Base-by-base conservation (phyloP, 2,888 invertebrate genomes). In the Alcis repandata region DNA sequence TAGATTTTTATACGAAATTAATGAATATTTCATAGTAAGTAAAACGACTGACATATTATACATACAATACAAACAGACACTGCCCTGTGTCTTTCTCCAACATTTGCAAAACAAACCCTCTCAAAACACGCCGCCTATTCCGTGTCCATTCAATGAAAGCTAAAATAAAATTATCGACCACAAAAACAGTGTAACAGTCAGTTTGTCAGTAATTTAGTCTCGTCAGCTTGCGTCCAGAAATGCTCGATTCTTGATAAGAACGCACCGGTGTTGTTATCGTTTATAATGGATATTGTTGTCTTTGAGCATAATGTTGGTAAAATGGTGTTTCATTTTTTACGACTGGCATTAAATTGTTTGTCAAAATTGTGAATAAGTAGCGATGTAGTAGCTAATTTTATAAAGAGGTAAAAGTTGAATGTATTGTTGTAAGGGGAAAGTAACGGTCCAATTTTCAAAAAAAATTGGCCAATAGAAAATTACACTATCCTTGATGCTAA, bases 201-300 rank as follows among this genome's bases (percentile, higher is more conserved):
- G 32, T 48, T 52, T 45, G 41, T 53, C 33, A 17, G 15, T 49
- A 27, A 58, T 59, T 43, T 41, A 8, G 40, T 10, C 11, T 15
- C 40, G 48, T 40, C 58, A 58, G 58, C 58, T 48, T 58, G 58
- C 48, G 48, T 17, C 8, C 38, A 9, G 48, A 27, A 36, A 58
- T 38, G 36, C 17, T 38, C 36, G 58, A 58, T 46, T 27, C 22
- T 10, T 46, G 58, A 58, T 40, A 49, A 43, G 17, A 10, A 40
- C 4, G 17, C 60, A 61, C 60, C 60, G 54, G 54, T 17, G 20
- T 9, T n/a, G 36, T 17, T 43, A 20, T 43, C 19, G 19, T 4
- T 19, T n/a, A 43, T 43, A 43, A 11, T 19, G 19, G 19, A 43
- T 3, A 20, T 43, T 38, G 15, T n/a, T 27, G 32, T 49, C 15